Evolutionary conservation across 2,797 vertebrate species (phyloP).

Genomic region (Danio albolineatus): DNA sequence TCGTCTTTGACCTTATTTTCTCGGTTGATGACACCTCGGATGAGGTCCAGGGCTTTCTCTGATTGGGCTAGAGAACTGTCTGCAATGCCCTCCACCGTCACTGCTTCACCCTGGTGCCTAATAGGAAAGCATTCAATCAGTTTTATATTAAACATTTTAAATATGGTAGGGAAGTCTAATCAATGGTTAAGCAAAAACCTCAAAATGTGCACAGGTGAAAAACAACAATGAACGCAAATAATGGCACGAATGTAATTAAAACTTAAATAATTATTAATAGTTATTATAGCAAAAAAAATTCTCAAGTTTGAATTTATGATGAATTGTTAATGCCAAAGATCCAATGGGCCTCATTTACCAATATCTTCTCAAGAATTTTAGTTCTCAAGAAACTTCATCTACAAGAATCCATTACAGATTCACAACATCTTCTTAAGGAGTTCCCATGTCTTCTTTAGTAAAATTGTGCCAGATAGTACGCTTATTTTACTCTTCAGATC

Average conservation of each 20-base stretch:
- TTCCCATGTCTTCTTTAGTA: too few species aligned
- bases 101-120: constrained; percentile 82
- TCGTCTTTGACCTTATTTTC: constrained; percentile 76
- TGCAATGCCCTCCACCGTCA: constrained; percentile 68
- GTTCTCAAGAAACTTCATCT: too few species aligned
- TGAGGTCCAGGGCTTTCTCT: constrained; percentile 73
- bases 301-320: not conserved
- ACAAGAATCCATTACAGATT: too few species aligned
- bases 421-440: too few species aligned
- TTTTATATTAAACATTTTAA: not conserved
- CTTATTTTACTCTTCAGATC: too few species aligned
- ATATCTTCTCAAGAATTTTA: too few species aligned
- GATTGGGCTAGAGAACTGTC: constrained; percentile 71
- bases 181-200: not conserved
- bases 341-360: not conserved
- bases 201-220: not conserved
- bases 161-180: not conserved
- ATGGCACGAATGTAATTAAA: too few species aligned
- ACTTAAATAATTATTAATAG: not conserved
- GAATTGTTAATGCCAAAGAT: not conserved
- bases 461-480: too few species aligned
- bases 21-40: constrained; percentile 60
- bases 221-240: not conserved
- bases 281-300: not conserved
- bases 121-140: constrained; percentile 28